Percentiles rank a stretch among this genome's conserved stretches.
These are phyloP conservation scores for Daboia siamensis DNA, from an alignment of 2,113 vertebrate species.

Conservation along the genomic window DNA sequence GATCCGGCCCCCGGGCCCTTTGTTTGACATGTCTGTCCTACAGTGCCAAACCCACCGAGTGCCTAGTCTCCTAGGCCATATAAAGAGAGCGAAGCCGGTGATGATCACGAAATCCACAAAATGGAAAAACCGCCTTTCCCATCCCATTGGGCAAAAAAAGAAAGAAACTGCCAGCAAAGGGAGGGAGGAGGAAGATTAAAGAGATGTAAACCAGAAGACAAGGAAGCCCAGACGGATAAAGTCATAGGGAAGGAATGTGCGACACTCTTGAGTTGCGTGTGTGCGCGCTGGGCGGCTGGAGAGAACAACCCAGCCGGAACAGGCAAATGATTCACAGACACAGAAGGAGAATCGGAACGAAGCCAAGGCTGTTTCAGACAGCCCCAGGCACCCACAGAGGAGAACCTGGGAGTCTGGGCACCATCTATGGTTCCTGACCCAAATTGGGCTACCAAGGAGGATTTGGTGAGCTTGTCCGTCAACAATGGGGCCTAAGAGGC, in stretches of 20 bases:
- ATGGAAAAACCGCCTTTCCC: not conserved
- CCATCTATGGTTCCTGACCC: not conserved
- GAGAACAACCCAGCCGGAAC: conserved; percentile 14
- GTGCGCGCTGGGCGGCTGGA: not conserved
- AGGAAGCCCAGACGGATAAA: conserved; percentile 25
- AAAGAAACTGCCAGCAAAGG: not conserved
- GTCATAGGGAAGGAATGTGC: conserved; percentile 26
- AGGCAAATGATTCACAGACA: conserved; percentile 18
- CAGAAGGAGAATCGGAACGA: not conserved
- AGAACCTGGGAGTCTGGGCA: not conserved
- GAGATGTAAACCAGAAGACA: conserved; percentile 18
- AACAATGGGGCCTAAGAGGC: not conserved
- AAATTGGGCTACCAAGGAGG: not conserved
- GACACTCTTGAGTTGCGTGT: not conserved
- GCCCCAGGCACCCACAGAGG: not conserved
- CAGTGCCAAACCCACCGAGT: not conserved
- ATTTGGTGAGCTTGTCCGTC: not conserved
- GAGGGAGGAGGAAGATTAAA: conserved; percentile 17
- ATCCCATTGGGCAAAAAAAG: not conserved
- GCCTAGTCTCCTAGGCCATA: not conserved
- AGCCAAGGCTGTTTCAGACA: not conserved
- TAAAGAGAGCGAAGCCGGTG: not conserved
- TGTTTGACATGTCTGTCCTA: too few relatives aligned
- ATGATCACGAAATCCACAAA: not conserved
- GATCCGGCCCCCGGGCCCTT: too few relatives aligned